phyloP scores from a whole-genome alignment of 1,140 invertebrate species.

The Drosophila ogumai region DNA sequence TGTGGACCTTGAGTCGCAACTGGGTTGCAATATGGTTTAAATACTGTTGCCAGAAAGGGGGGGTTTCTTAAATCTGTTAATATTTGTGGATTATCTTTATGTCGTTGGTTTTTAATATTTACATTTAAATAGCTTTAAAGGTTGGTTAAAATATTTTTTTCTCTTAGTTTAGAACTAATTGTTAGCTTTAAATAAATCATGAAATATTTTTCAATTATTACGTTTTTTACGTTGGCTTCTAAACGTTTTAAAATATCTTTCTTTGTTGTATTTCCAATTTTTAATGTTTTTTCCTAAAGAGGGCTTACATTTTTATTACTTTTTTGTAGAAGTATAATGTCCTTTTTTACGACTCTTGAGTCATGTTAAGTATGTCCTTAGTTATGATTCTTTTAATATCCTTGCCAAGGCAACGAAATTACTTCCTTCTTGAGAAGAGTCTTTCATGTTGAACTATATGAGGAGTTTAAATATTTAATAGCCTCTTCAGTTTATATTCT shows the following conservation, averaged over 20 bases:
- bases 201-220: neutral
- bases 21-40: slow-evolving; percentile 20
- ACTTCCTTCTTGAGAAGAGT: neutral
- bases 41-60: slow-evolving; percentile 5
- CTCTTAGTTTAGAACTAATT: neutral
- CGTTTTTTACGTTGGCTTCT: neutral
- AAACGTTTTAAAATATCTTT: slow-evolving; percentile 26
- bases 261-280: neutral
- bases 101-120: neutral
- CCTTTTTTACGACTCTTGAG: slow-evolving; percentile 22
- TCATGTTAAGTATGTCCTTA: slow-evolving; percentile 5
- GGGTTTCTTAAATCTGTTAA: neutral
- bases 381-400: slow-evolving; percentile 26
- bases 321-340: slow-evolving; percentile 5
- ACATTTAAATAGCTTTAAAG: neutral
- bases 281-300: slow-evolving; percentile 5
- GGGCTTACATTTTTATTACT: slow-evolving; percentile 10
- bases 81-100: slow-evolving; percentile 3
- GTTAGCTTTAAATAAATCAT: too few relatives aligned
- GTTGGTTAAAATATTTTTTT: neutral
- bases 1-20: slow-evolving; percentile 4
- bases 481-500: neutral
- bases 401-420: slow-evolving; percentile 5
- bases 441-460: slow-evolving; percentile 8
- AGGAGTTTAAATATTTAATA: slow-evolving; percentile 3